Evolutionary conservation across 2,797 vertebrate genomes (phyloP).

Genomic region (Lacerta viridis): DNA sequence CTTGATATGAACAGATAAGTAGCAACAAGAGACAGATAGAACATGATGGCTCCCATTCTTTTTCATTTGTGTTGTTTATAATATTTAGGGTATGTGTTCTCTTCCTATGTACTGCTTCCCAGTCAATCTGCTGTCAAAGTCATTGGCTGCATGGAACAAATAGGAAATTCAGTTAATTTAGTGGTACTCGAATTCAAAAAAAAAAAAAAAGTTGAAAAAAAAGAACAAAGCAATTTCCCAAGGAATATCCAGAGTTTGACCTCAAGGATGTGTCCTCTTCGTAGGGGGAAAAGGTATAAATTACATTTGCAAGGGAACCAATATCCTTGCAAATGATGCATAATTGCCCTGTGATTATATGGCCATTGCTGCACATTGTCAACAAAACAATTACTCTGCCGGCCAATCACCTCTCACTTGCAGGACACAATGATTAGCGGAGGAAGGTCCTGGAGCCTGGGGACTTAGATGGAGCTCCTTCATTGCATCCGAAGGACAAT

Average conservation of each 20-base stretch:
- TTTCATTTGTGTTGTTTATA: conserved; percentile 48
- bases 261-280: conserved; percentile 59
- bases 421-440: conserved; percentile 65
- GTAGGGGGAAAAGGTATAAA: conserved; percentile 62
- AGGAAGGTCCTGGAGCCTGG: conserved; percentile 53
- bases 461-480: conserved; percentile 51
- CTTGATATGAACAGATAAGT: conserved; percentile 58
- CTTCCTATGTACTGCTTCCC: neutral
- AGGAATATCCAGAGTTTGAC: conserved; percentile 57
- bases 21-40: conserved; percentile 62
- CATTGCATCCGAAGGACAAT: conserved; percentile 50
- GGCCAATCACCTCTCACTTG: conserved; percentile 57
- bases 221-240: conserved; percentile 26
- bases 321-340: conserved; percentile 71
- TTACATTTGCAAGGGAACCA: conserved; percentile 61
- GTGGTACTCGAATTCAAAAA: neutral
- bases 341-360: conserved; percentile 73
- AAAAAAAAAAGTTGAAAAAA: neutral
- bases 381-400: conserved; percentile 72
- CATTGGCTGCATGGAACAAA: neutral
- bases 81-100: neutral
- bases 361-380: conserved; percentile 72
- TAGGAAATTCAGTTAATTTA: neutral
- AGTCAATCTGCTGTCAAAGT: conserved; percentile 9
- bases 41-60: conserved; percentile 43